These are phyloP conservation scores for Threskiornis aethiopicus DNA, from an alignment of 2,797 vertebrate species.

Conservation along the genomic window DNA sequence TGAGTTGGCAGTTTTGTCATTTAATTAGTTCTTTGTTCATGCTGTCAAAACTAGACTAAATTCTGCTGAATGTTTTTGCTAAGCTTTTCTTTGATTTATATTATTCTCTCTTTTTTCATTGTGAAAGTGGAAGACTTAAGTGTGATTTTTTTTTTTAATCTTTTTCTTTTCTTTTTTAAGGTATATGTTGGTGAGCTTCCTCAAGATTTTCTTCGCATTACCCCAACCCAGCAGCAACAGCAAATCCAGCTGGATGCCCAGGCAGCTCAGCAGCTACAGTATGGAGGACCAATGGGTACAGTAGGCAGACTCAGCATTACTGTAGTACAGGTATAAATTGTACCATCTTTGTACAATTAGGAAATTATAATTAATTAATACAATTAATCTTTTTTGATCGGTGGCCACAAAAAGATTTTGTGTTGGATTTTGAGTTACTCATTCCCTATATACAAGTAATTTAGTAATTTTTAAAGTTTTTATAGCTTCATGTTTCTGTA, in stretches of 20 bases:
- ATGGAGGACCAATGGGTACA: constrained; percentile 83
- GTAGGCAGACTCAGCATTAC: constrained; percentile 94
- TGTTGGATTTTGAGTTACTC: neutral
- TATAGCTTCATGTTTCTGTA: neutral
- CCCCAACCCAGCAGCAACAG: constrained; percentile 92
- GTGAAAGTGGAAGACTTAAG: neutral
- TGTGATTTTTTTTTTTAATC: neutral
- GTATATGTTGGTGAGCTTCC: constrained; percentile 94
- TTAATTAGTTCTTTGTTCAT: neutral
- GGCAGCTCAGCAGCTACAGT: constrained; percentile 92
- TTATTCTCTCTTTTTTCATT: neutral
- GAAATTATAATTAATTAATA: neutral
- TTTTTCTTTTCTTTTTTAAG: constrained; percentile 62
- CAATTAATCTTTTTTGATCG: neutral
- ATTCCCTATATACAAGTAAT: no score
- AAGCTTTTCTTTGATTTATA: neutral
- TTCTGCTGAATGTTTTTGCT: neutral
- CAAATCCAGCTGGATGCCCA: constrained; percentile 94
- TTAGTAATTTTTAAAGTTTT: neutral
- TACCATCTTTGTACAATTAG: neutral
- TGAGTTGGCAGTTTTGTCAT: neutral
- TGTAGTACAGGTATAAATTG: constrained; percentile 88
- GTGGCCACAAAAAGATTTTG: neutral
- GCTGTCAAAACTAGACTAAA: neutral
- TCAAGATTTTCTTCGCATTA: constrained; percentile 93